Percentiles rank a stretch among this genome's conserved stretches.
Conservation (phyloP, 2,888 invertebrate species). For the Uropetala carovei region DNA sequence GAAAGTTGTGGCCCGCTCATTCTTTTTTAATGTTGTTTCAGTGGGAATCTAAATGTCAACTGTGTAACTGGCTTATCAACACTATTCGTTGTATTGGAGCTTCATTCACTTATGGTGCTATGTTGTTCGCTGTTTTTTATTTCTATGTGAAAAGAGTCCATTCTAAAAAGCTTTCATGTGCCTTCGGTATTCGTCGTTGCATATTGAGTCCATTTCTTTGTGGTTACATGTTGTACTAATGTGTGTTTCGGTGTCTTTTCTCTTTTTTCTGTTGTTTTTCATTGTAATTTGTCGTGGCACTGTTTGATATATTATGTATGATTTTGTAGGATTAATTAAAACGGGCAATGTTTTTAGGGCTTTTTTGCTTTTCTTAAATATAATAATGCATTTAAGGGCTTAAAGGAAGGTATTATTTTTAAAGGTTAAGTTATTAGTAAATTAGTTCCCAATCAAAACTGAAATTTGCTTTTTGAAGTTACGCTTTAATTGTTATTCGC, state of each 20-base stretch:
- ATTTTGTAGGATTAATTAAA: too few species aligned
- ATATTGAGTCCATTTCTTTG: slow-evolving; percentile 48
- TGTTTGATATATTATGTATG: too few species aligned
- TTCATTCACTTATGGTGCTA: slow-evolving; percentile 46
- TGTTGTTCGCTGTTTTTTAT: slow-evolving; percentile 44
- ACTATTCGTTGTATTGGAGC: slow-evolving; percentile 47
- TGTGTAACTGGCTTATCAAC: slow-evolving; percentile 52
- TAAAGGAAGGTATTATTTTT: too few species aligned
- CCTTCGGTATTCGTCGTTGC: slow-evolving; percentile 49
- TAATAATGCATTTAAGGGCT: too few species aligned
- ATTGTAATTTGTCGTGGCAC: background rate
- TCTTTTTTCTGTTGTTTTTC: background rate
- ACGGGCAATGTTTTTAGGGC: too few species aligned
- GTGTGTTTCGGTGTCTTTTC: slow-evolving; percentile 48
- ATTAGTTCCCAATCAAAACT: too few species aligned
- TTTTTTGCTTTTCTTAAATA: too few species aligned
- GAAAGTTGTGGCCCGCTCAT: slow-evolving; percentile 45
- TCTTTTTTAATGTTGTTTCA: slow-evolving; percentile 53
- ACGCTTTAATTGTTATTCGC: too few species aligned
- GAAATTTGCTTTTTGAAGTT: too few species aligned
- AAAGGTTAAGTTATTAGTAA: too few species aligned
- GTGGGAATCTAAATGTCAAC: slow-evolving; percentile 55
- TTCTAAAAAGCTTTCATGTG: slow-evolving; percentile 43
- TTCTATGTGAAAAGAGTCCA: slow-evolving; percentile 33
- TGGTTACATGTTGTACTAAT: slow-evolving; percentile 43